Conservation (phyloP, 2,797 vertebrate genomes). For the Echiichthys vipera region DNA sequence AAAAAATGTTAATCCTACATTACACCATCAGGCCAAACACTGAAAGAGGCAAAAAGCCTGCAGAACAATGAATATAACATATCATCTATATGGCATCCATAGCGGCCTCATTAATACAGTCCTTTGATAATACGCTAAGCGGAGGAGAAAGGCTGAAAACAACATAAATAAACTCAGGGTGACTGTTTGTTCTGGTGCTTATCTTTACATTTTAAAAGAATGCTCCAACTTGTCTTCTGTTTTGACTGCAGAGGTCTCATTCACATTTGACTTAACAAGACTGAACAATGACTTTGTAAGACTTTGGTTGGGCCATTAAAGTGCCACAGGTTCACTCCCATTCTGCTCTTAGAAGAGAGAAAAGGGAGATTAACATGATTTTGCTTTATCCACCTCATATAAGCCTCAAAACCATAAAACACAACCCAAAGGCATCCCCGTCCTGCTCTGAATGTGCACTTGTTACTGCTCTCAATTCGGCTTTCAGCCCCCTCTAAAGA, state of each 20-base stretch:
- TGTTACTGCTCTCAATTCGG: constrained; percentile 88
- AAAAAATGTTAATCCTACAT: not conserved
- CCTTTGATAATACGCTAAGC: not conserved
- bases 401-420: constrained; percentile 82
- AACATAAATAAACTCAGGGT: constrained; percentile 35
- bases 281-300: constrained; percentile 71
- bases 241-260: constrained; percentile 63
- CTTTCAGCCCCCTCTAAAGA: constrained; percentile 88
- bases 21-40: not conserved
- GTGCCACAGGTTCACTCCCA: constrained; percentile 73
- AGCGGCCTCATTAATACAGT: not conserved
- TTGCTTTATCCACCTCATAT: constrained; percentile 78
- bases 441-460: constrained; percentile 86
- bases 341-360: constrained; percentile 70
- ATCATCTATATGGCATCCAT: not conserved
- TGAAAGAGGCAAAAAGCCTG: not conserved
- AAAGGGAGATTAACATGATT: constrained; percentile 83
- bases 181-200: constrained; percentile 13
- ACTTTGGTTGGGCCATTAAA: constrained; percentile 73
- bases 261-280: constrained; percentile 68
- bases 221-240: constrained; percentile 40
- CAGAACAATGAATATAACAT: not conserved
- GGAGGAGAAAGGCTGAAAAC: constrained; percentile 5
- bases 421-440: constrained; percentile 81
- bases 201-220: constrained; percentile 61